Evolutionary conservation across 2,797 vertebrate genomes (phyloP).

Genomic region (Lutjanus argentimaculatus): DNA sequence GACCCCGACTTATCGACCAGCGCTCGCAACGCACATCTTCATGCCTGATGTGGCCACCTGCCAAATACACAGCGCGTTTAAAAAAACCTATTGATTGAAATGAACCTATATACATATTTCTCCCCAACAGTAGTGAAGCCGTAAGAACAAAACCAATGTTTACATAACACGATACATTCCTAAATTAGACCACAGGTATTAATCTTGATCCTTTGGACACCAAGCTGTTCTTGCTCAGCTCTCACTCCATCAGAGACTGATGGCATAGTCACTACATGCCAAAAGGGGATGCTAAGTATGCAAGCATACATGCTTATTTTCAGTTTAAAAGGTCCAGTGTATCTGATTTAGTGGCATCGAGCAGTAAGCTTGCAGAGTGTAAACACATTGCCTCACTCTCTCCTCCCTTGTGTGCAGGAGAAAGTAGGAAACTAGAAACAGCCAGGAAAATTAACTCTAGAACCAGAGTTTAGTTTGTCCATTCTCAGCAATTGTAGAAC

Average conservation of each 20-base stretch:
- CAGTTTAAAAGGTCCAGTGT: background rate
- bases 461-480: too few relatives aligned
- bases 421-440: too few relatives aligned
- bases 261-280: too few relatives aligned
- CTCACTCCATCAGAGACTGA: background rate
- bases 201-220: background rate
- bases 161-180: background rate
- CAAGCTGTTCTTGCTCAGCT: background rate
- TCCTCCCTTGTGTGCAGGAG: too few relatives aligned
- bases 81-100: conserved; percentile 51
- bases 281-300: background rate
- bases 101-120: conserved; percentile 23
- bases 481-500: too few relatives aligned
- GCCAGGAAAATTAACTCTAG: too few relatives aligned
- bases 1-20: conserved; percentile 73
- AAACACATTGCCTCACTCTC: too few relatives aligned
- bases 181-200: background rate
- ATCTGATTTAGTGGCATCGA: too few relatives aligned
- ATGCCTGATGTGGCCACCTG: conserved; percentile 53
- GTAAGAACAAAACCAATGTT: conserved; percentile 1
- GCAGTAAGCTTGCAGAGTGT: too few relatives aligned
- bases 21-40: conserved; percentile 48
- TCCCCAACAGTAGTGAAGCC: background rate
- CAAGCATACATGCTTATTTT: background rate
- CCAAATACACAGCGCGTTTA: conserved; percentile 40